Conservation (phyloP, 2,113 vertebrate species). For the Nannospalax galili region DNA sequence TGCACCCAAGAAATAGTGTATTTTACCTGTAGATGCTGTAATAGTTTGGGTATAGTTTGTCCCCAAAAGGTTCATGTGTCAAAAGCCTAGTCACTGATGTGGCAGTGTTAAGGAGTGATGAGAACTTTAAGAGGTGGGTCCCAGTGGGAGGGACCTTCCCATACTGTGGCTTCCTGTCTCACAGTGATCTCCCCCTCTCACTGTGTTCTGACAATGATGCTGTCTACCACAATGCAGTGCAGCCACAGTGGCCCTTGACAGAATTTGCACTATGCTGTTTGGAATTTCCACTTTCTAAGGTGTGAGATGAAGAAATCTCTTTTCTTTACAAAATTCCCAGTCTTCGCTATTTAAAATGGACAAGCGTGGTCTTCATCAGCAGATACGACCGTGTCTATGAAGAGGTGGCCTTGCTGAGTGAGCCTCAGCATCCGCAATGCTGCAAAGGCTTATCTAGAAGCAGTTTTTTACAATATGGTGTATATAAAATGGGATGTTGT, state of each 20-base stretch:
- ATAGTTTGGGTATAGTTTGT: neutral
- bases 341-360: neutral
- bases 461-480: neutral
- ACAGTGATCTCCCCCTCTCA: neutral
- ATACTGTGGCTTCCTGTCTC: neutral
- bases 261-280: neutral
- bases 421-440: neutral
- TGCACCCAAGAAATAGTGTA: neutral
- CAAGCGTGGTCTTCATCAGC: neutral
- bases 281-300: neutral
- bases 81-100: neutral
- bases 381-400: rapidly evolving
- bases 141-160: neutral
- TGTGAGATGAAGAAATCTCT: neutral
- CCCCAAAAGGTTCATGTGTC: neutral
- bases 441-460: neutral
- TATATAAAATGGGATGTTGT: neutral
- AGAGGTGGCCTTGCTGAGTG: neutral
- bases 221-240: too few species aligned
- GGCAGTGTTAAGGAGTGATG: neutral
- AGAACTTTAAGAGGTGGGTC: neutral
- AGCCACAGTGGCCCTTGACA: rapidly evolving
- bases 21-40: neutral
- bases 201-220: neutral
- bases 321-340: neutral